Evolutionary conservation across 2,113 vertebrate species (phyloP).

Genomic region (Callorhinus ursinus): DNA sequence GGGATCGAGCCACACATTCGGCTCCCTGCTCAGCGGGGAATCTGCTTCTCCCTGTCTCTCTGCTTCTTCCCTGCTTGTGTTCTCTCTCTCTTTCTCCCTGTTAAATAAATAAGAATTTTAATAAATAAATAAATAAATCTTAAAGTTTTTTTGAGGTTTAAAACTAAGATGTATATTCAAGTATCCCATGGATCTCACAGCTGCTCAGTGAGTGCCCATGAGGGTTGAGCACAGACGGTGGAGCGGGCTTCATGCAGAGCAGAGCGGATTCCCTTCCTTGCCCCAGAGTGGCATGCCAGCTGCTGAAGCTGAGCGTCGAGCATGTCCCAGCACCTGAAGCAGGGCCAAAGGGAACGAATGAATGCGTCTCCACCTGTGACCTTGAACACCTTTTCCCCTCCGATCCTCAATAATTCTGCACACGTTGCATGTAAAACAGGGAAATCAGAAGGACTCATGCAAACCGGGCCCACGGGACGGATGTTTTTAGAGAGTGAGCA

Average conservation of each 20-base stretch:
- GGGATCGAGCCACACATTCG: no score
- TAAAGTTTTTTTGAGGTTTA: neutral
- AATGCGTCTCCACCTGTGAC: rapidly evolving
- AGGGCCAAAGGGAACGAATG: neutral
- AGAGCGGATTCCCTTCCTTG: neutral
- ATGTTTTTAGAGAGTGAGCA: neutral
- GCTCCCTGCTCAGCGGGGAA: no score
- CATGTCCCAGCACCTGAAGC: neutral
- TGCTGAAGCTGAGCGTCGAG: rapidly evolving
- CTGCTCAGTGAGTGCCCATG: no score
- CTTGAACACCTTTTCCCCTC: neutral
- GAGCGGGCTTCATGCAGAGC: no score
- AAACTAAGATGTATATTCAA: neutral
- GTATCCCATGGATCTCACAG: neutral
- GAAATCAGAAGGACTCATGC: neutral
- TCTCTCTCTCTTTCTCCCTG: no score
- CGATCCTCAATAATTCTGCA: rapidly evolving
- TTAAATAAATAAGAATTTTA: no score
- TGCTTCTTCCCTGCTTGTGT: no score
- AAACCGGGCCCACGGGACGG: neutral
- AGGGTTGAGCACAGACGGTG: neutral
- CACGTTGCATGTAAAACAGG: no score
- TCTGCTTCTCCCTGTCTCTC: no score
- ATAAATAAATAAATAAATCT: no score
- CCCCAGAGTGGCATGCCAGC: rapidly evolving